These are phyloP conservation scores for Pollimyrus isidori DNA, from an alignment of 2,113 vertebrate genomes.

Conservation along the genomic window DNA sequence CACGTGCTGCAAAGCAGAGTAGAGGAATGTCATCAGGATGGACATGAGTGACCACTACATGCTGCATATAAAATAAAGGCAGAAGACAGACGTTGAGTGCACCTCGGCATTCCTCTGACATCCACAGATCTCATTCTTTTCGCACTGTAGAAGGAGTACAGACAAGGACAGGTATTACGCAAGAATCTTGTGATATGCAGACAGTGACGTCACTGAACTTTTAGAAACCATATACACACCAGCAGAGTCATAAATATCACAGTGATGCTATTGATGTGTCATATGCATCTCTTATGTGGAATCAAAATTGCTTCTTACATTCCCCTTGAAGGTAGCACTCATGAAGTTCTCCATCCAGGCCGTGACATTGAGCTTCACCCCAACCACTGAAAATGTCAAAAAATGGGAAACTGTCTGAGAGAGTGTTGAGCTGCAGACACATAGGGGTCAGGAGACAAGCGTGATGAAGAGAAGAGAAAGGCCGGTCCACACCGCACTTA, in stretches of 20 bases:
- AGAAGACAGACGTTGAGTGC: conserved; percentile 38
- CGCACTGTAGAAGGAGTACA: conserved; percentile 66
- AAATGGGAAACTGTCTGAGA: conserved; percentile 28
- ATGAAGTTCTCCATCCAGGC: conserved; percentile 85
- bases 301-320: conserved; percentile 62
- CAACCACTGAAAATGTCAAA: conserved; percentile 73
- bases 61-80: neutral
- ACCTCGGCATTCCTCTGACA: conserved; percentile 79
- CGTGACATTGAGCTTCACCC: conserved; percentile 78
- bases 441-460: neutral
- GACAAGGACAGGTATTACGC: neutral
- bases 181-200: neutral
- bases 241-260: neutral
- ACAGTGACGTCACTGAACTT: neutral
- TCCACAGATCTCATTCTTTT: conserved; percentile 80
- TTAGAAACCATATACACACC: neutral
- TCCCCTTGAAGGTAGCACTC: conserved; percentile 69
- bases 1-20: conserved; percentile 66
- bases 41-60: neutral
- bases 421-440: neutral
- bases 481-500: conserved; percentile 39
- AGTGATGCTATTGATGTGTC: neutral
- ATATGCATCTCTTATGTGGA: neutral
- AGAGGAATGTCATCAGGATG: conserved; percentile 4
- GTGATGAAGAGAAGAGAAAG: neutral